Evolutionary conservation across 2,797 vertebrate species (phyloP).

Genomic region (Ataeniobius toweri): DNA sequence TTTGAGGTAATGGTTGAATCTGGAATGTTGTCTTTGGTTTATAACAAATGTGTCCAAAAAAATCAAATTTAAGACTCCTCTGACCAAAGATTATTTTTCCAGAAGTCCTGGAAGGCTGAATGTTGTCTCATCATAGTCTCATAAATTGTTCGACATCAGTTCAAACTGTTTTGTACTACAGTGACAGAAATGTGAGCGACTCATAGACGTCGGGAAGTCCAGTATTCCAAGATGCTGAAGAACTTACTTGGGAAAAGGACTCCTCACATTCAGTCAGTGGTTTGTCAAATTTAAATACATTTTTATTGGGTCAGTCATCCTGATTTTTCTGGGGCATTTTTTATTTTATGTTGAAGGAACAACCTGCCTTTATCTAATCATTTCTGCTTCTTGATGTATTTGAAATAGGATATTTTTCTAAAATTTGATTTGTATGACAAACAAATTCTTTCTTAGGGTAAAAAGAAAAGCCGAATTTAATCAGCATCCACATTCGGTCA

Average conservation of each 20-base stretch:
- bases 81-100: neutral
- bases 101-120: no score
- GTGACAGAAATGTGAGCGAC: neutral
- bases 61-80: no score
- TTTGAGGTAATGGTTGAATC: neutral
- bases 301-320: constrained; percentile 32
- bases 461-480: no score
- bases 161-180: neutral
- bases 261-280: constrained; percentile 23
- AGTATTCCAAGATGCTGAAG: neutral
- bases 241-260: constrained; percentile 18
- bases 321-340: neutral
- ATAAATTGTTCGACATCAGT: neutral
- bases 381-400: neutral
- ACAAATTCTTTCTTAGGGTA: neutral
- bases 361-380: neutral
- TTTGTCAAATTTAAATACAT: constrained; percentile 59
- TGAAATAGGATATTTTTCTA: neutral
- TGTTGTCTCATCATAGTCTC: no score
- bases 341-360: neutral
- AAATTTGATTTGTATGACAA: neutral
- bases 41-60: no score
- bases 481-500: no score
- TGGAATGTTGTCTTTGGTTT: neutral
- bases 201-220: neutral